Evolutionary conservation across 2,888 invertebrate genomes (phyloP).

Genomic region (Seira musarum): DNA sequence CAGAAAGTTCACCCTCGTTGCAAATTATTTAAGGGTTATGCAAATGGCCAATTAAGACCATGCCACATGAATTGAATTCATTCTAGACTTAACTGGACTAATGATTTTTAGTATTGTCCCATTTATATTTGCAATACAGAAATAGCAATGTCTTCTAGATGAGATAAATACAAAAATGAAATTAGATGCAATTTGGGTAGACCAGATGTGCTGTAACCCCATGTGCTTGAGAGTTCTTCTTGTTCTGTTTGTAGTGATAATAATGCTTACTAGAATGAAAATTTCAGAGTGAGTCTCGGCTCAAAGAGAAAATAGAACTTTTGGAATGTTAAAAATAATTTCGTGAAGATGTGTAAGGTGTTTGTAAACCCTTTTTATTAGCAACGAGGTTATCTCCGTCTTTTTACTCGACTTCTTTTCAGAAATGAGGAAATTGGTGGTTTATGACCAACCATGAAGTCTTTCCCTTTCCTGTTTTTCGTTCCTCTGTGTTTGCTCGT

Average conservation of each 20-base stretch:
- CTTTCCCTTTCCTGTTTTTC: too few species aligned
- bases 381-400: background rate
- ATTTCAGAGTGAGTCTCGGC: too few species aligned
- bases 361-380: constrained; percentile 29
- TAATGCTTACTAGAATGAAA: constrained; percentile 8
- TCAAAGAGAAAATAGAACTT: constrained; percentile 5
- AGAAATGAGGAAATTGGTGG: constrained; percentile 37
- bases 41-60: too few species aligned
- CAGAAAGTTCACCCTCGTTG: too few species aligned
- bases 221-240: background rate
- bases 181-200: constrained; percentile 41
- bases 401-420: constrained; percentile 15
- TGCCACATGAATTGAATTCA: too few species aligned
- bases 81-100: too few species aligned
- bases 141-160: background rate
- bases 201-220: constrained; percentile 41
- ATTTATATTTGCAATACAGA: background rate
- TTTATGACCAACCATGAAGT: constrained; percentile 20
- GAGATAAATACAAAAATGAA: constrained; percentile 43
- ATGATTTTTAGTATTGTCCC: too few species aligned
- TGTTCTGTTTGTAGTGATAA: background rate
- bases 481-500: too few species aligned
- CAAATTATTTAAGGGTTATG: too few species aligned
- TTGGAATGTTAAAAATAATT: constrained; percentile 1
- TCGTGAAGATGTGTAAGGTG: background rate